Evolutionary conservation across 2,113 vertebrate genomes (phyloP).

Genomic region (Saguinus midas): DNA sequence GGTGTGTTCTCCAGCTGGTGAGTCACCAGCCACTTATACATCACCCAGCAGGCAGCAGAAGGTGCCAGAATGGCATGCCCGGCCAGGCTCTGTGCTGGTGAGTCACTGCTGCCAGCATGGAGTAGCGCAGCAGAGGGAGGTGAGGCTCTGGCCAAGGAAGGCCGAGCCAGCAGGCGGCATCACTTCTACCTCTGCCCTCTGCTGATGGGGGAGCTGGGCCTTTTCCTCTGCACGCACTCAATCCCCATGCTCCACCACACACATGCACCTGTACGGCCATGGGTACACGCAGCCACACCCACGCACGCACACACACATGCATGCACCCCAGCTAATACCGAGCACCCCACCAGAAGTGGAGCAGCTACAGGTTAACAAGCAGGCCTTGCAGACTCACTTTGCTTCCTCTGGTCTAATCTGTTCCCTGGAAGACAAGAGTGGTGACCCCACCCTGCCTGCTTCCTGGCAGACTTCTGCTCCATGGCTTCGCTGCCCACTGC

Average conservation of each 20-base stretch:
- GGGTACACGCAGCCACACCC: accelerated
- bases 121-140: not conserved
- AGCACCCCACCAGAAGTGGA: accelerated
- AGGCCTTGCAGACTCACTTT: accelerated
- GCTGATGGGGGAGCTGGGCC: accelerated
- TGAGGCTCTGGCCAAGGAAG: not conserved
- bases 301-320: accelerated
- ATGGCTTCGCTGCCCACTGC: accelerated
- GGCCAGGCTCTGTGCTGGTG: not conserved
- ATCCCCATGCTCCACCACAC: accelerated
- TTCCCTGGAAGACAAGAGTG: accelerated
- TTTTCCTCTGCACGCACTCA: accelerated
- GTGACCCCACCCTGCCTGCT: accelerated
- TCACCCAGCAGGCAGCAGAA: not conserved
- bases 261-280: accelerated
- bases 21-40: not conserved
- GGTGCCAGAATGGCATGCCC: not conserved
- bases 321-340: accelerated
- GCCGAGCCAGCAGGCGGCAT: not conserved
- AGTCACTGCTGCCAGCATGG: not conserved
- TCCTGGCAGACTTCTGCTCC: not conserved
- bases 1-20: not conserved
- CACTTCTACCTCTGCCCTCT: not conserved
- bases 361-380: accelerated
- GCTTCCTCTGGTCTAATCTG: accelerated